Conservation (phyloP, 2,888 invertebrate genomes). For the Acronicta leporina region DNA sequence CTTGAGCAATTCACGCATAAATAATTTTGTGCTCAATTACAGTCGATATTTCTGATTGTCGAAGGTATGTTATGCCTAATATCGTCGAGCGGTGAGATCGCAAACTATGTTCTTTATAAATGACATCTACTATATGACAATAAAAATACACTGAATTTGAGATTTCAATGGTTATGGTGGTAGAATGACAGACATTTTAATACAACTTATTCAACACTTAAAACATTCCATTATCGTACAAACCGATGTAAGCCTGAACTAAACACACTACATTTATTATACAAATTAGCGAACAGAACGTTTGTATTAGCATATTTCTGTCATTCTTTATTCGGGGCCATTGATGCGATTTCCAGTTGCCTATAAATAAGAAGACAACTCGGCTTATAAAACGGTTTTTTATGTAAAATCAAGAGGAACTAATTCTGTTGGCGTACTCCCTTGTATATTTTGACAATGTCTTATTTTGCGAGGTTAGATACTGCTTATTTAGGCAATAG, state of each 20-base stretch:
- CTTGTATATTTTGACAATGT: constrained; percentile 48
- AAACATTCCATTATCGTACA: constrained; percentile 20
- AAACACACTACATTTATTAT: constrained; percentile 39
- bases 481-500: constrained; percentile 28
- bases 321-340: constrained; percentile 48
- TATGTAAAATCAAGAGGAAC: constrained; percentile 48
- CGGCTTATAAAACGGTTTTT: constrained; percentile 51
- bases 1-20: too few species aligned
- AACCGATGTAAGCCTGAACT: constrained; percentile 28
- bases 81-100: too few species aligned
- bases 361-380: constrained; percentile 37
- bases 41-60: too few species aligned
- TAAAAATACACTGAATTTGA: too few species aligned
- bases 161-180: too few species aligned
- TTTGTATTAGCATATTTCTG: constrained; percentile 42
- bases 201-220: constrained; percentile 3
- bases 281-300: constrained; percentile 48
- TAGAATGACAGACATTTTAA: too few species aligned
- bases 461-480: constrained; percentile 38
- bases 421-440: constrained; percentile 43
- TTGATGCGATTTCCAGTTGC: constrained; percentile 44
- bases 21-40: too few species aligned
- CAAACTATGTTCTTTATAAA: too few species aligned
- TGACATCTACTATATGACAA: too few species aligned
- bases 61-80: too few species aligned